Percentiles rank a stretch among this genome's conserved stretches.
phyloP scores from a whole-genome alignment of 2,888 invertebrate species.

The Pomacea canaliculata region DNA sequence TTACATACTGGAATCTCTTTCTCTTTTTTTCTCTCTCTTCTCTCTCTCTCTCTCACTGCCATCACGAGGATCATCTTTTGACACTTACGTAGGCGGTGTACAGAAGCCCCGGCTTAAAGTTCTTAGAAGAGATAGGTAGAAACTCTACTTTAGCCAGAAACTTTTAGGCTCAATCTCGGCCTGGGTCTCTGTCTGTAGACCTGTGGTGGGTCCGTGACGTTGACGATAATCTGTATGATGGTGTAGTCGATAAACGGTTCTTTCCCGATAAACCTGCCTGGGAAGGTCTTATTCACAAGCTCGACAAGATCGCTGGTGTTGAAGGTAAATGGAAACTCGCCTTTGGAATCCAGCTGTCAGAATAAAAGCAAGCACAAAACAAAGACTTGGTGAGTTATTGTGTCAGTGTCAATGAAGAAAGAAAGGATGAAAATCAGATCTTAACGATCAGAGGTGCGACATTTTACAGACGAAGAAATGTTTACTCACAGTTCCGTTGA shows the following conservation, averaged over 20 bases:
- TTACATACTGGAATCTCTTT: too few species aligned
- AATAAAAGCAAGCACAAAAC: neutral
- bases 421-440: too few species aligned
- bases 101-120: conserved; percentile 89
- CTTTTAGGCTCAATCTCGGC: conserved; percentile 82
- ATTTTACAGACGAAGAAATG: too few species aligned
- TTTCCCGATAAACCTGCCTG: neutral
- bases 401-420: too few species aligned
- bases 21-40: too few species aligned
- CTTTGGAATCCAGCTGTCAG: conserved; percentile 9
- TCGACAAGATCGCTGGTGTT: conserved; percentile 2
- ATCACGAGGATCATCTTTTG: too few species aligned
- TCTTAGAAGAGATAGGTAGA: conserved; percentile 82
- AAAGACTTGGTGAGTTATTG: too few species aligned
- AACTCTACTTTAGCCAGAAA: conserved; percentile 78
- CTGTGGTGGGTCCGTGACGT: conserved; percentile 90
- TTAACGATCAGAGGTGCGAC: too few species aligned
- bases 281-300: neutral
- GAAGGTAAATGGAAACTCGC: conserved; percentile 5
- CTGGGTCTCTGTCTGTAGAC: conserved; percentile 84
- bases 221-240: conserved; percentile 57
- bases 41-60: too few species aligned
- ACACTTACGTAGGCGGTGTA: conserved; percentile 82
- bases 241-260: neutral
- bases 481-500: neutral